Evolutionary conservation across 2,113 vertebrate genomes (phyloP), one percentile per base, ranked within the genome.

Genomic region (Datnioides undecimradiatus): DNA sequence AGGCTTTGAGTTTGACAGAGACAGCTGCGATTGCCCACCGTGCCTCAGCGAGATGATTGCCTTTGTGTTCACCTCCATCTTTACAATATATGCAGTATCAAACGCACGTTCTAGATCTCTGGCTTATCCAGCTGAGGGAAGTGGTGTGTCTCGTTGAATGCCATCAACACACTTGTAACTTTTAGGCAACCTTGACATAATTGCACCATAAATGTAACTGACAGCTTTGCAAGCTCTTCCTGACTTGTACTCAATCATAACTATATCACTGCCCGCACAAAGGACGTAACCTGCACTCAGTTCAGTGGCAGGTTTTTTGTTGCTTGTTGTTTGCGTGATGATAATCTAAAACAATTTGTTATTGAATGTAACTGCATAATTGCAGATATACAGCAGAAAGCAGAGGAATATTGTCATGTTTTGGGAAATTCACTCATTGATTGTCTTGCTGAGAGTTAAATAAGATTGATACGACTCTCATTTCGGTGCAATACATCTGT

Each of bases 121-220:
- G 58, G 19, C 54, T 79, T 49, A 67, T 77, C 49, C 48, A 23
- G 60, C 52, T 43, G 57, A 68, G 69, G 73, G 41, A 69, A 86
- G 68, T 10, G 57, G 58, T 65, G 62, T 55, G 73, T 83, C 46
- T 82, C 73, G 52, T 63, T 59, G 52, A 83, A 52, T 65, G 72
- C 9, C 85, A 82, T 89, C 86, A 78, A 76, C 58, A 80, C 80
- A 76, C 84, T 87, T 75, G 80, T 79, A 88, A 87, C 86, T 91
- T 91, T 92, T 88, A 80, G 84, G 71, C 87, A 88, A 92, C 89
- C 89, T 92, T 92, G 88, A 88, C 83, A 88, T 87, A 86, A 90
- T 89, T 84, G 80, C 83, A 73, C 73, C 85, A 87, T 90, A 87
- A 91, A 92, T 88, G 81, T 87, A 80, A 86, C 68, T 90, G 75